Conservation (phyloP, 2,888 invertebrate species). For the Drosophila pseudotalamancana region DNA sequence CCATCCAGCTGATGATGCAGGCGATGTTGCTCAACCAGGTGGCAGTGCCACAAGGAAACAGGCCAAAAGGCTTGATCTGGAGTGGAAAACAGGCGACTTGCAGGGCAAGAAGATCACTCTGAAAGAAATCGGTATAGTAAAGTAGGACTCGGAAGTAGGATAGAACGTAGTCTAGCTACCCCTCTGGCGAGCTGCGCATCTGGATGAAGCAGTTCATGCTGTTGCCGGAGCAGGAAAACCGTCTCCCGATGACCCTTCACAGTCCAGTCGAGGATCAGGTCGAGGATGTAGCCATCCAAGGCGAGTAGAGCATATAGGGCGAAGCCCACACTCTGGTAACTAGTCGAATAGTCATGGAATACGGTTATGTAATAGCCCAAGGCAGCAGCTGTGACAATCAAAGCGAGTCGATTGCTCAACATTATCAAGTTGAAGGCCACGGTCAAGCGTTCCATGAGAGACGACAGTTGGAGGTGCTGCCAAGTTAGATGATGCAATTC, state of each 20-base stretch:
- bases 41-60: conserved; percentile 14
- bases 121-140: conserved; percentile 19
- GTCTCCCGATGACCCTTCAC: conserved; percentile 14
- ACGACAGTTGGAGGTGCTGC: conserved; percentile 31
- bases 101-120: conserved; percentile 38
- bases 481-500: conserved; percentile 38
- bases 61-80: conserved; percentile 23
- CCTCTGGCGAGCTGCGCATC: not conserved
- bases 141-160: not conserved
- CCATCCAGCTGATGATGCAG: conserved; percentile 31
- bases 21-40: conserved; percentile 34
- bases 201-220: not conserved
- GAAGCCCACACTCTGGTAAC: not conserved
- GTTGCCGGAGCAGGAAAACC: not conserved
- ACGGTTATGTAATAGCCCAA: conserved; percentile 31
- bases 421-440: conserved; percentile 2
- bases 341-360: not conserved
- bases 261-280: conserved; percentile 21
- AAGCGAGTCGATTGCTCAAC: conserved; percentile 16
- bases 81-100: conserved; percentile 36
- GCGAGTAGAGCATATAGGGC: not conserved
- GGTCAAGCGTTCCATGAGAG: conserved; percentile 17
- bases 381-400: conserved; percentile 14
- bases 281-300: conserved; percentile 18
- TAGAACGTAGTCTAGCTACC: conserved; percentile 11